Base-by-base conservation (phyloP, 2,888 invertebrate species). In the Acronicta leporina region DNA sequence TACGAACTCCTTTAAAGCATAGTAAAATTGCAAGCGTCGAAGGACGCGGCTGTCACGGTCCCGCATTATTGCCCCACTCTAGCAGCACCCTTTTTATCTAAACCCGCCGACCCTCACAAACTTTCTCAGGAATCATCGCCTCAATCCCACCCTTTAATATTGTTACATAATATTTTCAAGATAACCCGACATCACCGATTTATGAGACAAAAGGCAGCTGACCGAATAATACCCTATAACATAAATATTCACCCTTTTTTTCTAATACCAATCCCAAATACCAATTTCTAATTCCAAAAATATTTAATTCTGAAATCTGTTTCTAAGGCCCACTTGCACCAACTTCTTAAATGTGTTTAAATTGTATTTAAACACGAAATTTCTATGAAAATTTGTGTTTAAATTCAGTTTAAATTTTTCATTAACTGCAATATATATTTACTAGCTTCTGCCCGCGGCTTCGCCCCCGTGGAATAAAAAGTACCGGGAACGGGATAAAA, bases 1-100 rank as follows among this genome's bases (percentile, higher is more conserved):
- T 71, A 71, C 48, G 33, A 64, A 74, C 59, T 75, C 72, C 46
- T 68, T 68, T 71, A 65, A 74, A 64, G 59, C 50, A 53, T 70
- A 81, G 79, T 78, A 60, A 75, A 64, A 71, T 65, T 44, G 59
- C 56, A 27, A 66, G 44, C 54, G 41, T 20, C 41, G 44, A 43
- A 58, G 64, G 47, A 61, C 60, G 50, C 27, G 44, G 7, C 80
- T 83, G 83, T 87, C 90, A 84, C 83, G 81, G 79, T 73, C 78
- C 79, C 74, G 68, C 84, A 81, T 88, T 89, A 90, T 88, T 85
- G 83, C 79, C 82, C 82, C 82, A 82, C 83, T 85, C 81, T 72
- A 73, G 65, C 61, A 77, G 79, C 83, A 90, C 89, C 92, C 92
- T 90, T 92, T 92, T 91, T 91, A 91, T 89, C 87, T 78, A 74